These are phyloP conservation scores for Nysson spinosus DNA, from an alignment of 2,888 invertebrate genomes.

Conservation along the genomic window DNA sequence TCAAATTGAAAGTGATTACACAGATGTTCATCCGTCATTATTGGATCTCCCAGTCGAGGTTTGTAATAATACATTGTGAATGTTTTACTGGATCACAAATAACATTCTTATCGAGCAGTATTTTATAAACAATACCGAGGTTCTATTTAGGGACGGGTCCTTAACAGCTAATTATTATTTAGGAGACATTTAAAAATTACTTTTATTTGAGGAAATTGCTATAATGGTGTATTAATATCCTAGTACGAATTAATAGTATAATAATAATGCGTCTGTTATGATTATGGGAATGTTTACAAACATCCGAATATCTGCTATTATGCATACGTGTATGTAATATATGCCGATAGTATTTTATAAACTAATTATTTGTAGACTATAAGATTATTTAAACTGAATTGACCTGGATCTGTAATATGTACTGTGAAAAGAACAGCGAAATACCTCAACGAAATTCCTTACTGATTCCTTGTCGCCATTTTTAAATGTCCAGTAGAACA, in stretches of 20 bases:
- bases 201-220: no score
- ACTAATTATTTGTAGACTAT: neutral
- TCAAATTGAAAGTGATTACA: constrained; percentile 20
- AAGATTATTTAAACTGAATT: constrained; percentile 15
- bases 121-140: neutral
- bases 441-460: constrained; percentile 6
- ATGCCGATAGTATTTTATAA: neutral
- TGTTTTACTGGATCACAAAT: neutral
- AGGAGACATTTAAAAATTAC: no score
- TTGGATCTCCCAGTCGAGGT: constrained; percentile 71
- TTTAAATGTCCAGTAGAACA: constrained; percentile 28
- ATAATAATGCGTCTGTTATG: neutral
- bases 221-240: no score
- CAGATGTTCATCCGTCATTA: constrained; percentile 51
- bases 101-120: no score
- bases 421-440: constrained; percentile 13
- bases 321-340: neutral
- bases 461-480: constrained; percentile 24
- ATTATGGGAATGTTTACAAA: constrained; percentile 32
- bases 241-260: no score
- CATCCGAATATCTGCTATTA: constrained; percentile 2
- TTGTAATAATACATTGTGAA: constrained; percentile 11
- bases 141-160: no score
- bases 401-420: constrained; percentile 4
- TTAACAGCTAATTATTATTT: no score